A percentile compares a stretch with the other conserved stretches of the same genome.
phyloP scores from a whole-genome alignment of 2,113 vertebrate genomes.

The Ginglymostoma cirratum region DNA sequence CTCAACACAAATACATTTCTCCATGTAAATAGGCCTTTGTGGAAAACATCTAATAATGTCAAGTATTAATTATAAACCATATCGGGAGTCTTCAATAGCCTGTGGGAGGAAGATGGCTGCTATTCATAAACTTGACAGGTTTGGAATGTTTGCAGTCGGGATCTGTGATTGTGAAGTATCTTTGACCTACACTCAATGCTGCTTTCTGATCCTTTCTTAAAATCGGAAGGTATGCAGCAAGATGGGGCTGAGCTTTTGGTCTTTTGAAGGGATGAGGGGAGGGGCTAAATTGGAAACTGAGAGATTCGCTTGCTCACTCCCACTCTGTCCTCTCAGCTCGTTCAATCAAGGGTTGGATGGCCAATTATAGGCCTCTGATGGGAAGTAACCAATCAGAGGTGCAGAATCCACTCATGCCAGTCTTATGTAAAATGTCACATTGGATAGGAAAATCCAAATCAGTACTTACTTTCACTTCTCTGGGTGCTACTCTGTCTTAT shows the following conservation, averaged over 20 bases:
- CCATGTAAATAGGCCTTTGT: constrained; percentile 6
- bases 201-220: not conserved
- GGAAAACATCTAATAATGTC: not conserved
- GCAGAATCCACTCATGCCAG: too few species aligned
- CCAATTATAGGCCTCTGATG: too few species aligned
- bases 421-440: too few species aligned
- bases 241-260: not conserved
- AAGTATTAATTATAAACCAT: not conserved
- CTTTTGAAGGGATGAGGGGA: too few species aligned
- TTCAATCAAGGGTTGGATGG: too few species aligned
- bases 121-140: not conserved
- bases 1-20: not conserved
- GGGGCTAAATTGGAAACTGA: too few species aligned
- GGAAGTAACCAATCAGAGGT: too few species aligned
- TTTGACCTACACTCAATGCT: not conserved
- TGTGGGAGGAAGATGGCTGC: not conserved
- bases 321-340: too few species aligned
- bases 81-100: not conserved
- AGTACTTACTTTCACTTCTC: too few species aligned
- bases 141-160: not conserved
- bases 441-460: too few species aligned
- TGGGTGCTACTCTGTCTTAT: too few species aligned
- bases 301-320: too few species aligned
- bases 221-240: not conserved
- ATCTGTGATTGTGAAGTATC: not conserved